phyloP scores from a whole-genome alignment of 2,888 invertebrate species.

The Pristionchus mayeri region DNA sequence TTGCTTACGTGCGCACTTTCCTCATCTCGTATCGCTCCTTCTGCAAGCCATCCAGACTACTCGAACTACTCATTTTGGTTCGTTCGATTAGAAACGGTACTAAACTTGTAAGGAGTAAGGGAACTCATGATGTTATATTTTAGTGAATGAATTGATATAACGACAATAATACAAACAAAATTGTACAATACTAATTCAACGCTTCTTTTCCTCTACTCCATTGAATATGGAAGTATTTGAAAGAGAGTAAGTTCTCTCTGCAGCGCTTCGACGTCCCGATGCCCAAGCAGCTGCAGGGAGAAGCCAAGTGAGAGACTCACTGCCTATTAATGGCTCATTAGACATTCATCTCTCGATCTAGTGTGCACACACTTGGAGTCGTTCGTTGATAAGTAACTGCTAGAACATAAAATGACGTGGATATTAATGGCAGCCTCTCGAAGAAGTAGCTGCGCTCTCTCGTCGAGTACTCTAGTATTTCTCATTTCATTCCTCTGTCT shows the following conservation, averaged over 20 bases:
- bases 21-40: slow-evolving; percentile 88
- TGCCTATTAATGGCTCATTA: neutral
- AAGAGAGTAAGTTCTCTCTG: neutral
- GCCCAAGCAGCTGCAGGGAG: slow-evolving; percentile 37
- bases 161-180: too few relatives aligned
- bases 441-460: too few relatives aligned
- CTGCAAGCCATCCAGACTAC: slow-evolving; percentile 85
- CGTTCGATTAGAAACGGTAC: neutral
- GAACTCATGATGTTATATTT: too few relatives aligned
- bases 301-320: neutral
- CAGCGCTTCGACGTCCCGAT: slow-evolving; percentile 49
- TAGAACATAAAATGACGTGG: too few relatives aligned
- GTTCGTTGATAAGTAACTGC: too few relatives aligned
- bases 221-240: too few relatives aligned
- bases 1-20: slow-evolving; percentile 95
- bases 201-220: too few relatives aligned
- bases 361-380: too few relatives aligned
- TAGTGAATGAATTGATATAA: too few relatives aligned
- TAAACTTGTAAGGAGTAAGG: neutral
- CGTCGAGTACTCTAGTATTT: neutral
- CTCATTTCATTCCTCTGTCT: neutral
- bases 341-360: too few relatives aligned
- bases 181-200: too few relatives aligned
- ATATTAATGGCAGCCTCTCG: too few relatives aligned
- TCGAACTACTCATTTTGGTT: slow-evolving; percentile 85